Evolutionary conservation across 2,888 invertebrate species (phyloP).

Genomic region (Saturnia pavonia): DNA sequence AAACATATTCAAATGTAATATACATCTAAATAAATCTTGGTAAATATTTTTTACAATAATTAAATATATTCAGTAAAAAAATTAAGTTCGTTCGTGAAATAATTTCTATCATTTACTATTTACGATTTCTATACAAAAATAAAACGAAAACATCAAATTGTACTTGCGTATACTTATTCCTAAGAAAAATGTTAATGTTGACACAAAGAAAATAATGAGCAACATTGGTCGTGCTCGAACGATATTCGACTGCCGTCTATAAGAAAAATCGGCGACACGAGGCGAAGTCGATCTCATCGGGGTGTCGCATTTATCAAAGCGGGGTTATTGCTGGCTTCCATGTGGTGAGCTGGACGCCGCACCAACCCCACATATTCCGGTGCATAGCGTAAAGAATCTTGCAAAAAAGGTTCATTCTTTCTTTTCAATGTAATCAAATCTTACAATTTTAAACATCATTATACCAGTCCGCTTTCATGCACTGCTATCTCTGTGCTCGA

Average conservation of each 20-base stretch:
- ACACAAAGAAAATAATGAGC: background rate
- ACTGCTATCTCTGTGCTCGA: background rate
- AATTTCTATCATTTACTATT: background rate
- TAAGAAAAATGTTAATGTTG: background rate
- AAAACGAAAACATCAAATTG: background rate
- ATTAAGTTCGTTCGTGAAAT: too few relatives aligned
- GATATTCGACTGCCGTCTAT: constrained; percentile 27
- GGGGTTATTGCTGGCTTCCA: constrained; percentile 25
- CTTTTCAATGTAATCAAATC: background rate
- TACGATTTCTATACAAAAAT: background rate
- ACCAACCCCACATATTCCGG: background rate
- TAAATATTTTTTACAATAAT: too few relatives aligned
- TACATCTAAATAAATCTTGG: too few relatives aligned
- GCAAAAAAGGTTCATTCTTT: background rate
- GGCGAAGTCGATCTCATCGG: constrained; percentile 33
- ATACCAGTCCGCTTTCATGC: constrained; percentile 8
- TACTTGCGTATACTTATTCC: background rate
- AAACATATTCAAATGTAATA: too few relatives aligned
- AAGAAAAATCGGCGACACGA: constrained; percentile 38
- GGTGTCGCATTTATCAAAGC: constrained; percentile 39
- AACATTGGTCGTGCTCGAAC: background rate
- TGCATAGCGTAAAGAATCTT: background rate
- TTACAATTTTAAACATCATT: background rate
- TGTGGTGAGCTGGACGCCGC: constrained; percentile 8
- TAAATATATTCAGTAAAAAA: too few relatives aligned